These are phyloP conservation scores for Diacarnus erythraeanus DNA, from an alignment of 37 sponge, comb jelly and placozoan species.

Conservation along the genomic window DNA sequence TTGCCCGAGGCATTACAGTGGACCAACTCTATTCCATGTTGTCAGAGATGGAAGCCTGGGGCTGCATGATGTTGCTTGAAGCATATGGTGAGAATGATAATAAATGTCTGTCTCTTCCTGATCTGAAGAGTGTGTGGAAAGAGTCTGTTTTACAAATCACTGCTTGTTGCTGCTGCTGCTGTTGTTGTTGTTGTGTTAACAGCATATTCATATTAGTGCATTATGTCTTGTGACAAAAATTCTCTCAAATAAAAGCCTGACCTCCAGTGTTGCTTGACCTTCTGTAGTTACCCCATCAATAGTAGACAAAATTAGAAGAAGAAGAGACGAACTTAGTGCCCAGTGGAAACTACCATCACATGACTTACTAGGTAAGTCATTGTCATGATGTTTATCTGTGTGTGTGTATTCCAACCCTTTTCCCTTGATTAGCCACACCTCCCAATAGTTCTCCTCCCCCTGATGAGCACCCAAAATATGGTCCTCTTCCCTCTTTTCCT, in stretches of 20 bases:
- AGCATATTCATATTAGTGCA: too few relatives aligned
- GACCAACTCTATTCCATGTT: constrained; percentile 49
- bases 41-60: constrained; percentile 25
- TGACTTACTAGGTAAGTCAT: background rate
- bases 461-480: background rate
- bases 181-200: too few relatives aligned
- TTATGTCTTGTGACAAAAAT: too few relatives aligned
- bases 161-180: too few relatives aligned
- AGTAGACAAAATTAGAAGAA: background rate
- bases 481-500: constrained; percentile 7
- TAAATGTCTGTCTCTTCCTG: constrained; percentile 21
- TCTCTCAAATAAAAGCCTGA: too few relatives aligned
- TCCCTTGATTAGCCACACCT: background rate
- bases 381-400: too few relatives aligned
- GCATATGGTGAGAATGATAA: constrained; percentile 28
- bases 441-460: background rate
- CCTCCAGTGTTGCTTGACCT: too few relatives aligned
- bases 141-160: too few relatives aligned
- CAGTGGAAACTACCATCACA: background rate
- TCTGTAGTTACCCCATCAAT: background rate
- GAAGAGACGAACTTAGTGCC: background rate
- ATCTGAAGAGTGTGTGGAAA: background rate
- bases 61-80: constrained; percentile 40
- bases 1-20: constrained; percentile 29
- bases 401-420: too few relatives aligned